phyloP scores from a whole-genome alignment of 2,888 invertebrate species.

The Diaprepes abbreviatus region DNA sequence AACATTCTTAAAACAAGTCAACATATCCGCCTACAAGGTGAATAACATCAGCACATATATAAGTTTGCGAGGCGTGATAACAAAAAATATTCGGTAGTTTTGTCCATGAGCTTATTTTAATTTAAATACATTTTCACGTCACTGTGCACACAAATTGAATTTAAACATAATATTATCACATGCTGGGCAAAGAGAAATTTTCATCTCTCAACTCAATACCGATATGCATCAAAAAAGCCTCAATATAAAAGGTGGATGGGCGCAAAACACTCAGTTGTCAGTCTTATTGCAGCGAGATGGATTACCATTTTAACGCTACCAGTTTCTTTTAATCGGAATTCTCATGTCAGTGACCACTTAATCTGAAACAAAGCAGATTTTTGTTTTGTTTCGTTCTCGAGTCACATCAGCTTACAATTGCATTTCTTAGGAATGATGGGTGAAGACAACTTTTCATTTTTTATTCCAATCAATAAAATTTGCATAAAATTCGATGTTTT shows the following conservation, averaged over 20 bases:
- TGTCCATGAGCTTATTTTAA: too few species aligned
- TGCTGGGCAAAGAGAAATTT: background rate
- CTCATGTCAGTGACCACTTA: slow-evolving; percentile 44
- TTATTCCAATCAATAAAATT: too few species aligned
- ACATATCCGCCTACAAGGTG: too few species aligned
- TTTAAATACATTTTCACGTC: too few species aligned
- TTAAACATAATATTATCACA: slow-evolving; percentile 1
- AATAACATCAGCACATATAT: too few species aligned
- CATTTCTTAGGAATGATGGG: background rate
- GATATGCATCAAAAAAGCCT: slow-evolving; percentile 6
- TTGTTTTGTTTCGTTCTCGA: slow-evolving; percentile 31
- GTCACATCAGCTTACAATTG: slow-evolving; percentile 7
- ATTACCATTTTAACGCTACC: slow-evolving; percentile 41
- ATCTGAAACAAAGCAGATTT: slow-evolving; percentile 42
- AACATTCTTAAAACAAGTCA: too few species aligned
- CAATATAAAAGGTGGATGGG: slow-evolving; percentile 8
- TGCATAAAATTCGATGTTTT: too few species aligned
- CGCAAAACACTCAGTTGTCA: slow-evolving; percentile 24
- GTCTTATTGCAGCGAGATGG: slow-evolving; percentile 31
- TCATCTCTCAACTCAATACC: background rate
- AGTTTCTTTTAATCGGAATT: slow-evolving; percentile 42
- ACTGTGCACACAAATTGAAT: too few species aligned
- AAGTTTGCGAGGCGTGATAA: too few species aligned
- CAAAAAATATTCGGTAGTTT: too few species aligned
- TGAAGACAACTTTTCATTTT: too few species aligned